phyloP scores from a whole-genome alignment of 2,888 invertebrate species.

The Tipula vernalis region DNA sequence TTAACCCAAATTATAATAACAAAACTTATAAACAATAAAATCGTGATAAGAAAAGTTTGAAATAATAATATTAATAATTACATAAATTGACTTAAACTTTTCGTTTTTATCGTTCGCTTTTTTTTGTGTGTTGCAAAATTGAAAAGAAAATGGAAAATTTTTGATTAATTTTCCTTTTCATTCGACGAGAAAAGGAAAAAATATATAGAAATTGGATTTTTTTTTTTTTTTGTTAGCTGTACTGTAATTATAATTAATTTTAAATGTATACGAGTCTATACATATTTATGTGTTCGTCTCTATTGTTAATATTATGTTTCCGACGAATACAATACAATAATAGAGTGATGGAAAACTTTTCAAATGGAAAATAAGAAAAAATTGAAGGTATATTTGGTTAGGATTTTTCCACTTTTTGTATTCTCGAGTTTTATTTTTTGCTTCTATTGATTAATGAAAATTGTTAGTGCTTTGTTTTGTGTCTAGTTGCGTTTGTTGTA shows the following conservation, averaged over 20 bases:
- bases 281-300: not conserved
- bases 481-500: too few species aligned
- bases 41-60: not conserved
- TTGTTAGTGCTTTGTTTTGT: not conserved
- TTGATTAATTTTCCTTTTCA: not conserved
- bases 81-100: not conserved
- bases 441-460: not conserved
- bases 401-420: not conserved
- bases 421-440: not conserved
- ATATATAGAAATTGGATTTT: not conserved
- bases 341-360: not conserved
- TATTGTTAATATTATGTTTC: not conserved
- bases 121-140: not conserved
- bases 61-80: not conserved
- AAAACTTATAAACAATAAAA: not conserved
- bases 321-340: not conserved
- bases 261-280: not conserved
- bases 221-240: not conserved
- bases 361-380: not conserved
- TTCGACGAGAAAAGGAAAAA: not conserved
- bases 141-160: not conserved
- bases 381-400: not conserved
- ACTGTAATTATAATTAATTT: not conserved
- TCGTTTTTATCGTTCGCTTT: not conserved
- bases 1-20: not conserved